Conservation (phyloP, 2,113 vertebrate genomes). For the Mobula birostris region DNA sequence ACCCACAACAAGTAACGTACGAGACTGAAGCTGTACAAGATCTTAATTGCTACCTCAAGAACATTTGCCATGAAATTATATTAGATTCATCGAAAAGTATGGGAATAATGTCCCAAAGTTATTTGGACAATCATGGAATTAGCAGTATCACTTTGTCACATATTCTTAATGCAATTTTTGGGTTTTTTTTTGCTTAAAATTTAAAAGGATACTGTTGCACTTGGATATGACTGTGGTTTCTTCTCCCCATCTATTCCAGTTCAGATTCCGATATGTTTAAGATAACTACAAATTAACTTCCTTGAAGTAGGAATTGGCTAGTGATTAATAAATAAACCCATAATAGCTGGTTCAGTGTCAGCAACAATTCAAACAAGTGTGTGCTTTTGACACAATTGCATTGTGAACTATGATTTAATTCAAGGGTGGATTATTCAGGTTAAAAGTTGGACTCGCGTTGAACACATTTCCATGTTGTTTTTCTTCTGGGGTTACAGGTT, state of each 20-base stretch:
- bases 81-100: background rate
- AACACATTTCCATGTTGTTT: background rate
- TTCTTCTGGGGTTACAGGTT: background rate
- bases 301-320: background rate
- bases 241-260: background rate
- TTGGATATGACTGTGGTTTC: background rate
- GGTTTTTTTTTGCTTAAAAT: background rate
- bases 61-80: background rate
- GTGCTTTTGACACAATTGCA: background rate
- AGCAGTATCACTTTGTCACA: background rate
- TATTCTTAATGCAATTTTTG: background rate
- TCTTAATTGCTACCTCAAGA: conserved; percentile 11
- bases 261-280: background rate
- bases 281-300: too few species aligned
- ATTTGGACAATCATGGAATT: conserved; percentile 5
- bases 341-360: background rate
- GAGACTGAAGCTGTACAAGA: background rate
- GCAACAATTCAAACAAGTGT: background rate
- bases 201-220: background rate
- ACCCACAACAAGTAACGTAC: background rate
- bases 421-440: too few species aligned
- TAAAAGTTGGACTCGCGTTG: background rate
- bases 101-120: background rate
- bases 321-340: background rate
- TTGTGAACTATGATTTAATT: background rate